A percentile compares a stretch with the other conserved stretches of the same genome.
Evolutionary conservation across 2,888 invertebrate species (phyloP).

Genomic region (Eupithecia inturbata): DNA sequence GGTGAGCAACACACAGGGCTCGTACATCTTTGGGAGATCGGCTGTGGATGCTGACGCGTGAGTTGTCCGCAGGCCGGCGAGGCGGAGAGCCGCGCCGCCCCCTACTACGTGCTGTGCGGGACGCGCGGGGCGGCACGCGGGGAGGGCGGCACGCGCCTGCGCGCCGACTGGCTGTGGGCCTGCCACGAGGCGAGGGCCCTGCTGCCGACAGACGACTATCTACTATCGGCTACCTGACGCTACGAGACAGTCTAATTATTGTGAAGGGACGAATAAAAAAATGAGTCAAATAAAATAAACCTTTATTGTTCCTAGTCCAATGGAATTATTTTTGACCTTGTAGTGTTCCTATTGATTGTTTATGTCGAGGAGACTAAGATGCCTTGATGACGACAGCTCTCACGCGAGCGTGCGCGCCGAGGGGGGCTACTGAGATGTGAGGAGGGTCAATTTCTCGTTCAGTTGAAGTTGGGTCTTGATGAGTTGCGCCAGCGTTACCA

Average conservation of each 20-base stretch:
- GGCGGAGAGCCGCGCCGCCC: constrained; percentile 49
- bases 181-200: constrained; percentile 74
- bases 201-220: constrained; percentile 36
- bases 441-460: constrained; percentile 96
- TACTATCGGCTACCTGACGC: not conserved
- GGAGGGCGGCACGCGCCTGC: constrained; percentile 55
- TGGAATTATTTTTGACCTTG: not conserved
- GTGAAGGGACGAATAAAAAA: not conserved
- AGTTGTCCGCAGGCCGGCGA: constrained; percentile 43
- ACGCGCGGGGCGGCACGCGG: constrained; percentile 21
- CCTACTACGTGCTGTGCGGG: constrained; percentile 55
- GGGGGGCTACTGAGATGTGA: constrained; percentile 85
- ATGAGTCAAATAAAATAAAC: not conserved
- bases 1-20: constrained; percentile 47
- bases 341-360: not conserved
- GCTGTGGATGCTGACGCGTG: not conserved
- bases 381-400: too few relatives aligned
- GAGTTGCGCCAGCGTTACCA: constrained; percentile 96
- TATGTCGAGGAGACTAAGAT: not conserved
- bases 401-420: too few relatives aligned
- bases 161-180: constrained; percentile 85
- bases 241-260: not conserved
- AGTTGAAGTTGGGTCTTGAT: constrained; percentile 98
- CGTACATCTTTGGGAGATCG: not conserved
- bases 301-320: not conserved